These are phyloP conservation scores for Hyaena hyaena DNA, from an alignment of 2,113 vertebrate genomes.

Conservation along the genomic window DNA sequence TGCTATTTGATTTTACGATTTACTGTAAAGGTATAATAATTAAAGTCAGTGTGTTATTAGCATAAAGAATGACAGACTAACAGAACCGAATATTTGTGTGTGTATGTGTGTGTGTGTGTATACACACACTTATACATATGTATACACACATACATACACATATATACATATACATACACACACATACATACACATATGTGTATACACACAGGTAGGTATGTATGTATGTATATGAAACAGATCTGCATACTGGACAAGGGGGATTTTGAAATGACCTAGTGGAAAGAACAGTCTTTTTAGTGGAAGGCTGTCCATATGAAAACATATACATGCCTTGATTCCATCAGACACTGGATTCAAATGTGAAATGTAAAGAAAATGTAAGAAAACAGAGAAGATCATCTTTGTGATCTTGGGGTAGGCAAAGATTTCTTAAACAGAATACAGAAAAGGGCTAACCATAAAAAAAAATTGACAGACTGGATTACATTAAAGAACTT, in stretches of 20 bases:
- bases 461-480: neutral
- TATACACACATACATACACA: no score
- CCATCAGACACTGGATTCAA: slow-evolving; percentile 8
- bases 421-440: slow-evolving; percentile 30
- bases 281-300: slow-evolving; percentile 8
- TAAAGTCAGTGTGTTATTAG: neutral
- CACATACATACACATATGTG: no score
- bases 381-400: slow-evolving; percentile 23
- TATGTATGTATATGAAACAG: neutral
- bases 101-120: no score
- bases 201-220: no score
- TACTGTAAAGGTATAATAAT: neutral
- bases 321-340: neutral
- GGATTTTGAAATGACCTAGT: neutral
- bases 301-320: neutral
- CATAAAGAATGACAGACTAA: slow-evolving; percentile 12
- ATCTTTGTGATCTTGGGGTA: slow-evolving; percentile 2
- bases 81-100: neutral
- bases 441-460: neutral
- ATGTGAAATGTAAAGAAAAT: slow-evolving; percentile 46
- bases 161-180: neutral
- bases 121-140: no score
- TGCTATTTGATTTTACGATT: slow-evolving; percentile 16
- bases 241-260: neutral
- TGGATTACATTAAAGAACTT: slow-evolving; percentile 6